These are phyloP conservation scores for Leptopilina syphax DNA, from an alignment of 2,888 invertebrate genomes.

Conservation along the genomic window DNA sequence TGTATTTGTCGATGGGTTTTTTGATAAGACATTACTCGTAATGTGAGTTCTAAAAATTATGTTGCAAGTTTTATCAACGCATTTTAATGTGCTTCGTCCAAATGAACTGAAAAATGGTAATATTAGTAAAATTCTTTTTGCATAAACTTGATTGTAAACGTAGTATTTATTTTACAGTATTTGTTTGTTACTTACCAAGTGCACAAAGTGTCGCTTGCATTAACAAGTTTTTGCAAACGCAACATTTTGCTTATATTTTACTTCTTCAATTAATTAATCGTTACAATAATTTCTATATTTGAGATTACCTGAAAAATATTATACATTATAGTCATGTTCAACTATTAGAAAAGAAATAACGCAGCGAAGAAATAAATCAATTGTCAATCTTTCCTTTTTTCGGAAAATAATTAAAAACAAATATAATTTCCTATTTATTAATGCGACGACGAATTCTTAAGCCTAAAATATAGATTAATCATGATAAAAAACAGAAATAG, in stretches of 20 bases:
- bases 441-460: too few relatives aligned
- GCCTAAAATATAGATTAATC: too few relatives aligned
- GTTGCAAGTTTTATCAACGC: neutral
- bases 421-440: too few relatives aligned
- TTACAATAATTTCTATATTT: neutral
- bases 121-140: too few relatives aligned
- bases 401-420: too few relatives aligned
- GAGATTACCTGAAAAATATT: neutral
- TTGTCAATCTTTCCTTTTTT: too few relatives aligned
- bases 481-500: too few relatives aligned
- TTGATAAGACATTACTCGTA: neutral
- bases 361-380: too few relatives aligned
- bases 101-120: conserved; percentile 7
- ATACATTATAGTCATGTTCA: too few relatives aligned
- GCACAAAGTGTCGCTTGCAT: conserved; percentile 41
- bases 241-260: conserved; percentile 44
- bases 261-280: neutral
- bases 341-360: too few relatives aligned
- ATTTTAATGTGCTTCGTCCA: conserved; percentile 11
- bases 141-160: too few relatives aligned
- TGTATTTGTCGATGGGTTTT: neutral
- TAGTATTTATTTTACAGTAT: too few relatives aligned
- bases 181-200: conserved; percentile 42
- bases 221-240: conserved; percentile 47
- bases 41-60: conserved; percentile 3